A percentile compares a stretch with the other conserved stretches of the same genome.
These are phyloP conservation scores for Drosophila virilis DNA, from an alignment of 1,140 invertebrate species.

Conservation along the genomic window DNA sequence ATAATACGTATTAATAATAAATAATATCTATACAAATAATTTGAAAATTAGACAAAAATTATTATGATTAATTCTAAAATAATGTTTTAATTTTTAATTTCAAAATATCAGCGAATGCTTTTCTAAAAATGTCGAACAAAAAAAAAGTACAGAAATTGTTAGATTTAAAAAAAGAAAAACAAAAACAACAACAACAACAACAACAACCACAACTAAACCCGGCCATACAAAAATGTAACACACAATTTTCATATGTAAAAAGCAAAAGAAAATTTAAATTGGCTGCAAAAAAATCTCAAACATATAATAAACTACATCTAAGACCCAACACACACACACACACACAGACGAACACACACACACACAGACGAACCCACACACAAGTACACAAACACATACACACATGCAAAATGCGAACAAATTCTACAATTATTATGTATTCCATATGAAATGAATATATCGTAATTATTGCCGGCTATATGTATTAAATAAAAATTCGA, in stretches of 20 bases:
- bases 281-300: conserved; percentile 36
- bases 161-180: conserved; percentile 35
- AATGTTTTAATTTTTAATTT: conserved; percentile 66
- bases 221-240: conserved; percentile 32
- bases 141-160: conserved; percentile 44
- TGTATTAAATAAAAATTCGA: conserved; percentile 73
- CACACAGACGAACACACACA: conserved; percentile 6
- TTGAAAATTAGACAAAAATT: conserved; percentile 79
- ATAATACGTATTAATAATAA: conserved; percentile 57
- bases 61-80: conserved; percentile 70
- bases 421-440: conserved; percentile 72
- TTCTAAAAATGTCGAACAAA: conserved; percentile 29
- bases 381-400: conserved; percentile 17
- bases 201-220: conserved; percentile 20
- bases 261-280: conserved; percentile 34
- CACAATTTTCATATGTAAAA: conserved; percentile 43
- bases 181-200: conserved; percentile 3
- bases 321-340: conserved; percentile 29
- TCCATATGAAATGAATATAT: conserved; percentile 64
- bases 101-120: conserved; percentile 64
- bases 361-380: conserved; percentile 15
- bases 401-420: conserved; percentile 28
- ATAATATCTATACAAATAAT: conserved; percentile 68
- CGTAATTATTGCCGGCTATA: conserved; percentile 78
- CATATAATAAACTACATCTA: conserved; percentile 62